These are phyloP conservation scores for Protodeltote pygarga DNA, from an alignment of 2,888 invertebrate genomes.

Conservation along the genomic window DNA sequence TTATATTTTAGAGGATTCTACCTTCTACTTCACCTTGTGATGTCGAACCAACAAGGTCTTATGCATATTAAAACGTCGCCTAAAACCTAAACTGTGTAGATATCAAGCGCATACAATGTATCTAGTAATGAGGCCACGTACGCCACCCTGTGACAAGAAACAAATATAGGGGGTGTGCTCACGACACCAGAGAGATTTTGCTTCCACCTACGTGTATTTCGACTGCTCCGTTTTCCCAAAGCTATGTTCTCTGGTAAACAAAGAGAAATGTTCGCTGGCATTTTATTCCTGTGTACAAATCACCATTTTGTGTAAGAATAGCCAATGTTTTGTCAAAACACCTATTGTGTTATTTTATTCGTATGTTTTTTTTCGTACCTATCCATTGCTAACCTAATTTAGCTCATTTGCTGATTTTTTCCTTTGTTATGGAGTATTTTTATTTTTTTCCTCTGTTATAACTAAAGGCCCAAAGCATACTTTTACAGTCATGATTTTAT, in stretches of 20 bases:
- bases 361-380: slow-evolving; percentile 38
- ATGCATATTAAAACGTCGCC: slow-evolving; percentile 44
- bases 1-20: slow-evolving; percentile 35
- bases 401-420: slow-evolving; percentile 21
- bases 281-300: slow-evolving; percentile 49
- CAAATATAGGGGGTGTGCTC: slow-evolving; percentile 67
- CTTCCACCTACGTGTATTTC: slow-evolving; percentile 57
- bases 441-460: too few species aligned
- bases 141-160: slow-evolving; percentile 66
- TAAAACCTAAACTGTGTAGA: slow-evolving; percentile 23
- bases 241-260: slow-evolving; percentile 48
- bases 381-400: slow-evolving; percentile 22
- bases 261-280: slow-evolving; percentile 51
- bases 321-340: slow-evolving; percentile 44
- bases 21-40: slow-evolving; percentile 41
- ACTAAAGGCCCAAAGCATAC: too few species aligned
- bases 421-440: slow-evolving; percentile 23
- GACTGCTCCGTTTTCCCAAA: slow-evolving; percentile 51
- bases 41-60: slow-evolving; percentile 45
- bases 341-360: slow-evolving; percentile 34
- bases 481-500: too few species aligned
- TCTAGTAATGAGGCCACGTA: slow-evolving; percentile 72
- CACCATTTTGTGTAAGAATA: slow-evolving; percentile 47
- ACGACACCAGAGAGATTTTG: slow-evolving; percentile 60
- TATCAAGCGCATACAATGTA: slow-evolving; percentile 56